Conservation (phyloP, 2,113 vertebrate species). For the Varanus salvator region DNA sequence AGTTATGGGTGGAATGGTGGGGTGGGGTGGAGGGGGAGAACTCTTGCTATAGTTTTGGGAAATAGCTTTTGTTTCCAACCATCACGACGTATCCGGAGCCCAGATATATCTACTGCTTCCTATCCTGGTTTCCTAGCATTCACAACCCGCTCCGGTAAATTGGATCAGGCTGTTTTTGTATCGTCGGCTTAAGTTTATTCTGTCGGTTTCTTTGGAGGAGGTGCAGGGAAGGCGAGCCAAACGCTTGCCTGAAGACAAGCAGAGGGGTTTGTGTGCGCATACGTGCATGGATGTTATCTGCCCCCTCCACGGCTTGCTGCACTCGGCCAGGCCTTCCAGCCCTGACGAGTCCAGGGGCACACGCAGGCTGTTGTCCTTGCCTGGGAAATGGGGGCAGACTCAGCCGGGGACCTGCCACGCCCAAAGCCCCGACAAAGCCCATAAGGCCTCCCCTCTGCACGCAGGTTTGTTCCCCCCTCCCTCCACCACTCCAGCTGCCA, state of each 20-base stretch:
- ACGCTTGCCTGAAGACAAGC: background rate
- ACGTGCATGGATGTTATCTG: too few relatives aligned
- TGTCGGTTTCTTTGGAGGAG: conserved; percentile 27
- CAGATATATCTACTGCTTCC: conserved; percentile 63
- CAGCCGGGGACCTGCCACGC: background rate
- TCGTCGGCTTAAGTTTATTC: conserved; percentile 39
- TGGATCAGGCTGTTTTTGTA: background rate
- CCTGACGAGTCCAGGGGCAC: conserved; percentile 29
- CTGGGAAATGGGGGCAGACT: background rate
- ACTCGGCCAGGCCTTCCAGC: conserved; percentile 16
- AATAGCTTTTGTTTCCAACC: conserved; percentile 52
- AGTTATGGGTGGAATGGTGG: conserved; percentile 68
- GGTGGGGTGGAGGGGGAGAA: conserved; percentile 33
- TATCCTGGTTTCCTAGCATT: conserved; percentile 53
- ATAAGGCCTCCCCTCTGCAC: background rate
- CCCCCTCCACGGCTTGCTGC: background rate
- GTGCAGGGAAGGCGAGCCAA: background rate
- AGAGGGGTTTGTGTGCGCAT: background rate
- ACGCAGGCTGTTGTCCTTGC: conserved; percentile 35
- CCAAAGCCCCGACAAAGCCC: background rate
- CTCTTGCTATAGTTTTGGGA: conserved; percentile 69
- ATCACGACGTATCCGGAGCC: conserved; percentile 59
- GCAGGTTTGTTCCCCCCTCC: rapidly evolving
- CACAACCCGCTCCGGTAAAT: conserved; percentile 27
- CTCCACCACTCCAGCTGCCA: background rate